These are phyloP conservation scores for Zootermopsis nevadensis DNA, from an alignment of 2,888 invertebrate genomes.

Conservation along the genomic window DNA sequence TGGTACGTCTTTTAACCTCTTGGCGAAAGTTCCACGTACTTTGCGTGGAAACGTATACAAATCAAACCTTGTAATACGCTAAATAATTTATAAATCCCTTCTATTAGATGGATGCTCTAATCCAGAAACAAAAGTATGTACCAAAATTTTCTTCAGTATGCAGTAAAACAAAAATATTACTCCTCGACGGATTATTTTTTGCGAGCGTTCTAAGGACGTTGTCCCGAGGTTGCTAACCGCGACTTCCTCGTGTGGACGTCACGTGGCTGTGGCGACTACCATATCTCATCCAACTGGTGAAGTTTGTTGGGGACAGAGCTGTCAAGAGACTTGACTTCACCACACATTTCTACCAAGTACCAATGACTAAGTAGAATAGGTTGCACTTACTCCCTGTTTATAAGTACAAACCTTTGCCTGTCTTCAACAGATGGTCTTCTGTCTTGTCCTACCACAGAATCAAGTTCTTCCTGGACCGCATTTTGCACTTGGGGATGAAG, in stretches of 20 bases:
- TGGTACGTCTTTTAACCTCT: too few species aligned
- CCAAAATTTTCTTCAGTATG: too few species aligned
- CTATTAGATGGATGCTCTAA: background rate
- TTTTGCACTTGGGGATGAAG: conserved; percentile 54
- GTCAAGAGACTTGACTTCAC: background rate
- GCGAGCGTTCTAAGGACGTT: too few species aligned
- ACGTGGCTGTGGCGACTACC: too few species aligned
- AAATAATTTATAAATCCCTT: too few species aligned
- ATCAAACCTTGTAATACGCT: too few species aligned
- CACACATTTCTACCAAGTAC: too few species aligned
- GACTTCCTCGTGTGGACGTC: too few species aligned
- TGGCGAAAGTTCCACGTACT: too few species aligned
- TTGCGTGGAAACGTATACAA: too few species aligned
- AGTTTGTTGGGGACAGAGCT: background rate
- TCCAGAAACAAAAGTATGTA: background rate
- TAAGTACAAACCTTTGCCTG: conserved; percentile 45
- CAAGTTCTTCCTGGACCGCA: conserved; percentile 54
- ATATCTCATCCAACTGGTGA: background rate
- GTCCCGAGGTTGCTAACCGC: too few species aligned
- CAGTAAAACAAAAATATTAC: too few species aligned
- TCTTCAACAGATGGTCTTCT: conserved; percentile 49
- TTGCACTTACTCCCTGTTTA: background rate
- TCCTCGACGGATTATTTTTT: background rate
- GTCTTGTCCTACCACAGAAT: conserved; percentile 51
- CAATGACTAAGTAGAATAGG: background rate